phyloP scores from a whole-genome alignment of 2,797 vertebrate genomes.

The Dendrocincla fuliginosa region DNA sequence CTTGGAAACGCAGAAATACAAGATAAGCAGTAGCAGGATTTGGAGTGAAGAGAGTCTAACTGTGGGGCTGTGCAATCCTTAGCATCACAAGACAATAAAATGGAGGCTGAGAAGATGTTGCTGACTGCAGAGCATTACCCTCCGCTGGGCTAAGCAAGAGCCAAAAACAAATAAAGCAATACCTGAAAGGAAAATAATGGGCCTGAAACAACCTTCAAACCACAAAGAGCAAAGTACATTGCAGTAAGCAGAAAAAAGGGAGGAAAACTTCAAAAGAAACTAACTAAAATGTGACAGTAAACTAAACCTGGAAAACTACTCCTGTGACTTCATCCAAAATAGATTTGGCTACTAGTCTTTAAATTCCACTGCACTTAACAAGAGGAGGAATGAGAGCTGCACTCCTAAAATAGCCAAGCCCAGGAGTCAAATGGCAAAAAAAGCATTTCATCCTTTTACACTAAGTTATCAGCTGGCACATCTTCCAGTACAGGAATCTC shows the following conservation, averaged over 20 bases:
- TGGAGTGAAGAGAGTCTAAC: neutral
- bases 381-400: neutral
- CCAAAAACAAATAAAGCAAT: neutral
- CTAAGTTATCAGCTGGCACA: neutral
- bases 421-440: neutral
- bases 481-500: neutral
- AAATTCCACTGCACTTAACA: conserved; percentile 29
- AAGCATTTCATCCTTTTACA: neutral
- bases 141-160: neutral
- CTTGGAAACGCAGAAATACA: neutral
- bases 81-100: neutral
- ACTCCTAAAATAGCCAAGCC: conserved; percentile 24
- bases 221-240: neutral
- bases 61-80: neutral
- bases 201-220: neutral
- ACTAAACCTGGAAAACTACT: neutral
- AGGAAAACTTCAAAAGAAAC: neutral
- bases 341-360: conserved; percentile 18
- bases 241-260: neutral
- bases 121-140: neutral
- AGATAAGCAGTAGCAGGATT: neutral
- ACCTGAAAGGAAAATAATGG: neutral
- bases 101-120: neutral
- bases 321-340: neutral
- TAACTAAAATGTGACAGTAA: neutral